These are phyloP conservation scores for Mesocricetus auratus DNA, from an alignment of 2,113 vertebrate genomes.

Conservation along the genomic window DNA sequence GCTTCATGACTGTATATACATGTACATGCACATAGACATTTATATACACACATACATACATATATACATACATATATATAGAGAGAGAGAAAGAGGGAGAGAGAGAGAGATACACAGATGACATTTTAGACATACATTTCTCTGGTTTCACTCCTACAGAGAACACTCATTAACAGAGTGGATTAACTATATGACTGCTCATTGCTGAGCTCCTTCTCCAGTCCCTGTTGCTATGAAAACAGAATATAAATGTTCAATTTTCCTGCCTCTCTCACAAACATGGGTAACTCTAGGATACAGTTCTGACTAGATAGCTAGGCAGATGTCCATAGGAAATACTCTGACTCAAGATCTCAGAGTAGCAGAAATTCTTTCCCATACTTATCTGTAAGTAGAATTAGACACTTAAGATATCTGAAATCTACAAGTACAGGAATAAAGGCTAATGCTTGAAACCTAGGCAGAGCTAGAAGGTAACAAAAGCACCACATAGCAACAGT, in stretches of 20 bases:
- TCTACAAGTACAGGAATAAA: background rate
- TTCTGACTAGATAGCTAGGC: background rate
- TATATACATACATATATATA: background rate
- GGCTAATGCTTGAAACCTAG: background rate
- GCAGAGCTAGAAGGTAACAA: background rate
- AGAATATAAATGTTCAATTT: background rate
- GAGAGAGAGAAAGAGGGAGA: background rate
- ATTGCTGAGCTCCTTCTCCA: background rate
- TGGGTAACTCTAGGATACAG: background rate
- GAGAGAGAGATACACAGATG: background rate
- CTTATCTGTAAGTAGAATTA: background rate
- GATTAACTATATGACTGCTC: background rate
- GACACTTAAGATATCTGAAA: background rate
- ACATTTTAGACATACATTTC: background rate
- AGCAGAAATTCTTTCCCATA: background rate
- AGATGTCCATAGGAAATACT: background rate
- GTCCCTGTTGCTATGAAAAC: background rate
- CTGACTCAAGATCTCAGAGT: background rate
- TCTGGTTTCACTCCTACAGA: slow-evolving; percentile 5
- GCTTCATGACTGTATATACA: background rate
- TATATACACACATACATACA: background rate
- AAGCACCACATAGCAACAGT: background rate
- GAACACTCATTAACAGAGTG: background rate
- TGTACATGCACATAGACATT: background rate
- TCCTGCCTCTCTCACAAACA: background rate